phyloP scores from a whole-genome alignment of 2,888 invertebrate genomes.

The Drosophila cracens region DNA sequence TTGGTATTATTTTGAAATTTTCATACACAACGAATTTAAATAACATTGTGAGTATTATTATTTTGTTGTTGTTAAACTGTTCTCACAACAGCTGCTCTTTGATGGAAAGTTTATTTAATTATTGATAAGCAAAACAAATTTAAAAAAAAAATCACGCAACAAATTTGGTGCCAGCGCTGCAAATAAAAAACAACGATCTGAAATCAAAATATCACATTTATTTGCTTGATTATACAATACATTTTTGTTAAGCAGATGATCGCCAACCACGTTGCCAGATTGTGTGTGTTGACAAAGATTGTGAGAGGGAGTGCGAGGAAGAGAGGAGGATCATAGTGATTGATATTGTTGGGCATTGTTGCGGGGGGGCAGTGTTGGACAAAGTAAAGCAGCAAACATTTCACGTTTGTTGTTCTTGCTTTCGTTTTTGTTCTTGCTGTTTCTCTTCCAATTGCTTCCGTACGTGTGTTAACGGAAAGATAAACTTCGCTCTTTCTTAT shows the following conservation, averaged over 20 bases:
- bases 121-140: constrained; percentile 27
- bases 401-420: constrained; percentile 22
- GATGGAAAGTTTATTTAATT: constrained; percentile 25
- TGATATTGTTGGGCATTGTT: neutral
- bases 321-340: neutral
- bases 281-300: constrained; percentile 21
- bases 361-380: constrained; percentile 1
- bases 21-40: constrained; percentile 5
- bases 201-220: constrained; percentile 44
- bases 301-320: neutral
- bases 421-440: constrained; percentile 12
- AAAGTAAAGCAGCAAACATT: constrained; percentile 14
- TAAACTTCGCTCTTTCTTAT: constrained; percentile 14
- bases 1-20: constrained; percentile 15
- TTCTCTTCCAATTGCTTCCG: constrained; percentile 10
- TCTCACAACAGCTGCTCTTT: constrained; percentile 37
- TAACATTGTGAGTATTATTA: constrained; percentile 12
- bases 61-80: constrained; percentile 47
- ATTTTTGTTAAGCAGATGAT: constrained; percentile 60
- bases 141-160: neutral
- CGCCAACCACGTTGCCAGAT: constrained; percentile 74
- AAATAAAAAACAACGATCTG: constrained; percentile 5
- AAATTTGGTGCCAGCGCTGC: constrained; percentile 6
- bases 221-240: constrained; percentile 69
- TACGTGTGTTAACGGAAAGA: constrained; percentile 44